A percentile compares a stretch with the other conserved stretches of the same genome.
Conservation (phyloP, 2,888 invertebrate species). For the Malacosoma neustria region DNA sequence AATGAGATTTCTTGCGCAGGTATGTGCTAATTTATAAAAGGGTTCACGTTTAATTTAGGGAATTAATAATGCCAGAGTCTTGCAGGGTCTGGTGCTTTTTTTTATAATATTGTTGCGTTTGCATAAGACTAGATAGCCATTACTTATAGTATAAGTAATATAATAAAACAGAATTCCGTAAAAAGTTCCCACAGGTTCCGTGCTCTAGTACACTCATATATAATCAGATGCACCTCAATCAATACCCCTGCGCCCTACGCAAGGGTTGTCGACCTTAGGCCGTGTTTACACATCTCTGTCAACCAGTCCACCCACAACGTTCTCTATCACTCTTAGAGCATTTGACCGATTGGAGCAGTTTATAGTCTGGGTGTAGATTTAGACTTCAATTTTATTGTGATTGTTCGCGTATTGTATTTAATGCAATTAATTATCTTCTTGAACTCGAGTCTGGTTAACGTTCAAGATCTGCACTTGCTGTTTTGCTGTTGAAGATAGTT, state of each 20-base stretch:
- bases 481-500: no score
- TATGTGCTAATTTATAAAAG: conserved; percentile 32
- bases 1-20: conserved; percentile 43
- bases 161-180: not conserved
- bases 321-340: conserved; percentile 50
- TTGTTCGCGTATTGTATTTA: no score
- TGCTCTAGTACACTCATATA: conserved; percentile 39
- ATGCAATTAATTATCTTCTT: no score
- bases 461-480: no score
- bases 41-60: conserved; percentile 6
- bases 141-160: no score
- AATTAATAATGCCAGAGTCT: conserved; percentile 1
- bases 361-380: no score
- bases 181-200: conserved; percentile 6
- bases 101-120: no score
- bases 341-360: no score
- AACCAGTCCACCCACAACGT: conserved; percentile 69
- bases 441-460: no score
- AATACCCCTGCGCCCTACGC: conserved; percentile 29
- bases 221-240: conserved; percentile 43
- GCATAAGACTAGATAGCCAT: no score
- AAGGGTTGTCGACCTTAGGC: conserved; percentile 55
- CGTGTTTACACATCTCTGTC: conserved; percentile 50
- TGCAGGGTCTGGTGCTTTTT: not conserved
- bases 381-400: no score